phyloP scores from a whole-genome alignment of 2,888 invertebrate species.

The Sinelater perroti region DNA sequence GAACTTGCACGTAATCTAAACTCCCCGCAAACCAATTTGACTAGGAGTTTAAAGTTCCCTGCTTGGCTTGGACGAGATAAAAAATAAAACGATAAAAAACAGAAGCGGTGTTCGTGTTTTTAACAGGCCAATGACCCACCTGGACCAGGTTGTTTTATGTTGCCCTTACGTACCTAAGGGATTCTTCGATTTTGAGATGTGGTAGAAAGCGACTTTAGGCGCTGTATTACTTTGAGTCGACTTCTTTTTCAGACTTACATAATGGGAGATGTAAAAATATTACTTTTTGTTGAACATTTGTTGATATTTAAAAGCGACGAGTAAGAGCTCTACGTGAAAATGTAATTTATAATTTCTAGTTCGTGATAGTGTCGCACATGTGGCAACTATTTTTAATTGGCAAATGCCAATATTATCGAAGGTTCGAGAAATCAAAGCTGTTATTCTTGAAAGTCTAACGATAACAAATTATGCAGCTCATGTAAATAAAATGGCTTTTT shows the following conservation, averaged over 20 bases:
- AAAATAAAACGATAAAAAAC: constrained; percentile 47
- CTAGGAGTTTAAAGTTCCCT: constrained; percentile 40
- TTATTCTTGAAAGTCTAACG: constrained; percentile 21
- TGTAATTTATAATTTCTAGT: too few species aligned
- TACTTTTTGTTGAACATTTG: too few species aligned
- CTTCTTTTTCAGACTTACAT: background rate
- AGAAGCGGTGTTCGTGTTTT: constrained; percentile 49
- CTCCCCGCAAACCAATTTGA: constrained; percentile 10
- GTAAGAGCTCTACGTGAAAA: too few species aligned
- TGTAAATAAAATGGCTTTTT: constrained; percentile 25
- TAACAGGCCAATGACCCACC: constrained; percentile 54
- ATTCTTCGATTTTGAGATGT: constrained; percentile 40
- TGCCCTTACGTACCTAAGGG: constrained; percentile 50
- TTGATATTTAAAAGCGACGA: too few species aligned
- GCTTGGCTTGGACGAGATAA: constrained; percentile 50
- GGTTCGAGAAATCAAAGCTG: constrained; percentile 26
- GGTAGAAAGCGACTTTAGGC: constrained; percentile 30
- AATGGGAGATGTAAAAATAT: too few species aligned
- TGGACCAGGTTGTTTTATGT: constrained; percentile 48
- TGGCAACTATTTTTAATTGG: constrained; percentile 9
- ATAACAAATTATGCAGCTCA: constrained; percentile 25
- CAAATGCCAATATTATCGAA: constrained; percentile 12
- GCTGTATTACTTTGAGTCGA: background rate
- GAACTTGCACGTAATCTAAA: background rate
- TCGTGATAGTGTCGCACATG: too few species aligned